Evolutionary conservation across 2,113 vertebrate genomes (phyloP), one percentile per base, ranked within the genome.

Genomic region (Campylomormyrus tamandua): DNA sequence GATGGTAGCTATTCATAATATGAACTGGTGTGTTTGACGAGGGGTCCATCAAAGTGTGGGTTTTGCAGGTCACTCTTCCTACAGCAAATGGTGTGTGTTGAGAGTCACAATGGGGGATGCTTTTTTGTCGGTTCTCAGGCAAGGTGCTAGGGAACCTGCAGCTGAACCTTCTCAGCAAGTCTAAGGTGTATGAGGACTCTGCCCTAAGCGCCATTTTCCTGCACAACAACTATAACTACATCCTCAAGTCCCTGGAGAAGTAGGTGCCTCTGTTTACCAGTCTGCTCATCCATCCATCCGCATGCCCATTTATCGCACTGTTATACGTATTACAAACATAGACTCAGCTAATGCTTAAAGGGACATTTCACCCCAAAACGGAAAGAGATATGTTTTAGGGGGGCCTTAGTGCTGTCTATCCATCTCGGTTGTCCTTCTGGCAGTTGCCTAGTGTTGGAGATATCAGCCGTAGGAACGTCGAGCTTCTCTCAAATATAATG

Each of bases 191-290:
- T 19, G 98, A 99, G 93, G 98, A 99, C 74, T 95, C 96, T 0
- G 98, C 98, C 6, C 95, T 99, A 93, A 97, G 98, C 5, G 97
- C 98, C 91, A 96, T 99, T 90, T 99, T 99, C 92, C 96, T 99
- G 52, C 98, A 98, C 94, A 99, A 99, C 96, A 99, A 98, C 95
- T 99, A 99, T 95, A 99, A 99, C 96, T 99, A 99, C 94, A 99
- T 97, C 94, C 96, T 99, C 90, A 99, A 99, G 94, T 98, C 98
- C 27, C 96, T 99, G 95, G 98, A 99, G 93, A 99, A 99, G 98
- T 99, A 92, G 94, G 97, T 94, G 39, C 42, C 6, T 13, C 46
- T 2, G 31, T 0, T 86, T 8, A 27, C 24, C 19, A 9, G 50
- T 56, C 49, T 27, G 50, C 50, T n/a, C 19, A 8, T 84, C 83